Evolutionary conservation across 2,888 invertebrate genomes (phyloP).

Genomic region (Ecdyonurus torrentis): DNA sequence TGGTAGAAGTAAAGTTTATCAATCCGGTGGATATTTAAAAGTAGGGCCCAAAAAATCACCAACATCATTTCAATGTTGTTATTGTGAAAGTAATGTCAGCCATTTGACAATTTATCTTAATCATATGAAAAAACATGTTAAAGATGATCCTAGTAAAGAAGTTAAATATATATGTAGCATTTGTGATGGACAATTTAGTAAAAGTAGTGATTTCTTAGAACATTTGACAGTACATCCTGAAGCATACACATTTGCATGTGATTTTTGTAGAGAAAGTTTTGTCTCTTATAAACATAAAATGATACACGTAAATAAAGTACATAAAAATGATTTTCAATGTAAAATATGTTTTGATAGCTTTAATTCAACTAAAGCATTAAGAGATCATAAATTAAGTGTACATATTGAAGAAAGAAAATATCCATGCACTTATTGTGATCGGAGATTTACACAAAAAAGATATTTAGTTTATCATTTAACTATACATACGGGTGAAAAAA

Average conservation of each 20-base stretch:
- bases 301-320: background rate
- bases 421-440: background rate
- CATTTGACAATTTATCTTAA: background rate
- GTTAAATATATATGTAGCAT: background rate
- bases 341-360: background rate
- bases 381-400: background rate
- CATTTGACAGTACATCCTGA: background rate
- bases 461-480: background rate
- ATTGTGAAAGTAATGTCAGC: background rate
- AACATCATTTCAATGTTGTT: background rate
- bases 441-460: background rate
- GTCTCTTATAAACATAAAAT: background rate
- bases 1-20: no score
- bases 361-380: background rate
- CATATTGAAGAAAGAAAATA: background rate
- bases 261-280: background rate
- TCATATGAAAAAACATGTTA: background rate
- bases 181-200: background rate
- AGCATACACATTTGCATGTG: background rate
- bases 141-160: background rate
- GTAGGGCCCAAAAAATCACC: background rate
- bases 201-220: background rate
- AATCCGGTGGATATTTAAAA: background rate
- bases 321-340: background rate
- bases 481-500: background rate